These are phyloP conservation scores for Acrocyrtus sp. DNA, from an alignment of 2,888 invertebrate species.

Conservation along the genomic window DNA sequence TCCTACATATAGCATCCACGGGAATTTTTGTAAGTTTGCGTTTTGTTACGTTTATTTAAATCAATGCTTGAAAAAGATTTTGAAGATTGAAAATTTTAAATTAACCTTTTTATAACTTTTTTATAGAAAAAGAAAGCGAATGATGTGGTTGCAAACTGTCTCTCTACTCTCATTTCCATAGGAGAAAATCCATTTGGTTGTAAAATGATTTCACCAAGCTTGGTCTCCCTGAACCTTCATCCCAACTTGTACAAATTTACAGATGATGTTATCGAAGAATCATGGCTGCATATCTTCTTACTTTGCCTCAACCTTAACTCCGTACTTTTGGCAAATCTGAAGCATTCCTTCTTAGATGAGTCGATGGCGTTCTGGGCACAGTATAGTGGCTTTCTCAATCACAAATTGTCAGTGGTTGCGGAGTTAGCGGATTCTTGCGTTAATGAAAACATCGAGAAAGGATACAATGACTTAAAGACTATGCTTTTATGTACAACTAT, in stretches of 20 bases:
- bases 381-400: conserved; percentile 45
- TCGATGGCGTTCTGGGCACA: conserved; percentile 59
- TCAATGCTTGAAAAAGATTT: not conserved
- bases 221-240: conserved; percentile 36
- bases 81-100: not conserved
- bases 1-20: conserved; percentile 45
- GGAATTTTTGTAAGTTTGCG: conserved; percentile 53
- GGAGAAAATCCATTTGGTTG: conserved; percentile 41
- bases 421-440: conserved; percentile 56
- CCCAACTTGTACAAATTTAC: conserved; percentile 36
- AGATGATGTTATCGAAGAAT: conserved; percentile 33
- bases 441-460: conserved; percentile 55
- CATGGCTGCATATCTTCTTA: conserved; percentile 56
- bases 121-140: conserved; percentile 50
- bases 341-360: conserved; percentile 57
- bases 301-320: conserved; percentile 57
- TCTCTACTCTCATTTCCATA: conserved; percentile 52
- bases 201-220: conserved; percentile 39
- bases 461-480: conserved; percentile 55
- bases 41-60: conserved; percentile 7
- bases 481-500: conserved; percentile 49
- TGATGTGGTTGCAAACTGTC: conserved; percentile 54
- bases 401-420: conserved; percentile 49
- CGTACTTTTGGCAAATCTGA: conserved; percentile 43
- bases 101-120: not conserved